These are phyloP conservation scores for Notodonta dromedarius DNA, from an alignment of 2,888 invertebrate species.

Conservation along the genomic window DNA sequence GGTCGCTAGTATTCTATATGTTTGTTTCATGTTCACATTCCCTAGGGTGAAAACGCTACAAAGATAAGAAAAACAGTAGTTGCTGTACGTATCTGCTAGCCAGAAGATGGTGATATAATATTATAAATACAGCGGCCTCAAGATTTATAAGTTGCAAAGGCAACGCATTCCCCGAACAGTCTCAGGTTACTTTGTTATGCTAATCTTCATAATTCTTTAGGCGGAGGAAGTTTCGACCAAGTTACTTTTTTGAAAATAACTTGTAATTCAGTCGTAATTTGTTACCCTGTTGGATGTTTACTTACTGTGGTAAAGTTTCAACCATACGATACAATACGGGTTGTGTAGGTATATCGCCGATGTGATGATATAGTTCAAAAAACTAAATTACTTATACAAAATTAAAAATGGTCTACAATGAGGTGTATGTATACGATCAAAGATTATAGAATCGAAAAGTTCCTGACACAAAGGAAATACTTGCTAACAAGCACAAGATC, in stretches of 20 bases:
- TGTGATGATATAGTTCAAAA: not conserved
- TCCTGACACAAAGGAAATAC: not conserved
- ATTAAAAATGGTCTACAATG: too few species aligned
- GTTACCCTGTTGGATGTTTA: slow-evolving; percentile 65
- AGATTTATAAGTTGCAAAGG: slow-evolving; percentile 65
- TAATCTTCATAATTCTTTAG: slow-evolving; percentile 82
- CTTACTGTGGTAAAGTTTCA: slow-evolving; percentile 45
- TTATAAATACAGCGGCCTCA: slow-evolving; percentile 46
- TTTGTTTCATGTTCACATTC: too few species aligned
- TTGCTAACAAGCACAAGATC: slow-evolving; percentile 8
- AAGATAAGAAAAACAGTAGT: not conserved
- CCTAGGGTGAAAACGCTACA: not conserved
- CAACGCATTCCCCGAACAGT: slow-evolving; percentile 75
- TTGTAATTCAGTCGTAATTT: slow-evolving; percentile 79
- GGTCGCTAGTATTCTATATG: too few species aligned
- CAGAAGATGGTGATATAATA: slow-evolving; percentile 17
- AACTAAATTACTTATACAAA: too few species aligned
- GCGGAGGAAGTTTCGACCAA: slow-evolving; percentile 72
- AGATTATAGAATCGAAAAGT: not conserved
- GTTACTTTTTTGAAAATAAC: slow-evolving; percentile 77
- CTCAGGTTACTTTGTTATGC: slow-evolving; percentile 81
- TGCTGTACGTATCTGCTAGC: too few species aligned
- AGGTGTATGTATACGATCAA: too few species aligned
- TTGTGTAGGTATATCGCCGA: not conserved
- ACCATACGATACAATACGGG: slow-evolving; percentile 1